Conservation (phyloP, 2,888 invertebrate species). For the Adelphocoris suturalis region DNA sequence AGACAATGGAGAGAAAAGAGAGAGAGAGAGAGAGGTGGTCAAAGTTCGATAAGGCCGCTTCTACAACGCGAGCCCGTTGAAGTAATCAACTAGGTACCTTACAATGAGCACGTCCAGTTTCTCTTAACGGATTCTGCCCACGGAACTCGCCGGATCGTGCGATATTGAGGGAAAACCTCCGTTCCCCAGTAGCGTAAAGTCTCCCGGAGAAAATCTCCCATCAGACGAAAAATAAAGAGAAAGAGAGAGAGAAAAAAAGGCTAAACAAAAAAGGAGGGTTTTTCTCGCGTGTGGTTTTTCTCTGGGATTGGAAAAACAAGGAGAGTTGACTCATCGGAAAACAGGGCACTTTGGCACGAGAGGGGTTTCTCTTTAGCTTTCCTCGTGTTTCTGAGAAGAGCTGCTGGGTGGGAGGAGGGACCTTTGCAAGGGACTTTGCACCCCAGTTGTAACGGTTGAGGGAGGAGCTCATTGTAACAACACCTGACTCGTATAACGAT, state of each 20-base stretch:
- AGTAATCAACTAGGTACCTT: conserved; percentile 67
- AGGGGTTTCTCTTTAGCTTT: not conserved
- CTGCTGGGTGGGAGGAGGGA: not conserved
- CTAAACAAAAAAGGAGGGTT: not conserved
- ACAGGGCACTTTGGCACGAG: conserved; percentile 53
- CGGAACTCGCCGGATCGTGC: conserved; percentile 59
- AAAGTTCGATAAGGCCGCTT: conserved; percentile 62
- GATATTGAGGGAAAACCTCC: conserved; percentile 56
- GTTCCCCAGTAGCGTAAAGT: not conserved
- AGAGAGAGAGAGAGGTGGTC: conserved; percentile 25
- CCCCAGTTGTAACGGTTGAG: no score
- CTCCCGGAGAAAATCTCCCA: conserved; percentile 16
- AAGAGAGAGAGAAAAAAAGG: not conserved
- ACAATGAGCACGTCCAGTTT: conserved; percentile 69
- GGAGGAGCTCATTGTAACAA: no score
- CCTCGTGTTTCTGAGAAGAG: not conserved
- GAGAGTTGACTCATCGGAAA: conserved; percentile 66
- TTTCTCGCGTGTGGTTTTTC: conserved; percentile 55
- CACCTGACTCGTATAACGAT: no score
- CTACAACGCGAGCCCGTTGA: not conserved
- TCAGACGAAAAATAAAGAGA: conserved; percentile 41
- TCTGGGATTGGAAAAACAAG: conserved; percentile 49
- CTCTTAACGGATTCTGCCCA: conserved; percentile 67
- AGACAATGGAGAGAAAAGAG: conserved; percentile 25
- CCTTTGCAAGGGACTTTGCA: no score